Base-by-base conservation (phyloP, 2,113 vertebrate species). In the Pardalotus punctatus region DNA sequence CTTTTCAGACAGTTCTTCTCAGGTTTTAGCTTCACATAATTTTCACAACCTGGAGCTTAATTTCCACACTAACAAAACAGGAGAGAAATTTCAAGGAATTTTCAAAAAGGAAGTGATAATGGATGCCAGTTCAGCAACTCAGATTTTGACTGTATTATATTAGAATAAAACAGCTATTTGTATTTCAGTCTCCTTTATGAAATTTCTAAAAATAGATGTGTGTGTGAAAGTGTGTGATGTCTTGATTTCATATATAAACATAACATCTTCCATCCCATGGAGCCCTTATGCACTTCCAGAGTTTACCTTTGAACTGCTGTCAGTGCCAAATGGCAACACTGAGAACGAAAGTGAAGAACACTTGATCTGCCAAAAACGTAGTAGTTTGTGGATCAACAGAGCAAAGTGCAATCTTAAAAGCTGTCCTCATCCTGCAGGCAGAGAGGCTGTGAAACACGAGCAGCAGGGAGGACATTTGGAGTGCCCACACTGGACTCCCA, bases 91-190 rank as follows among this genome's bases (percentile, higher is more conserved):
- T 72, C 65, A 69, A 65, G 48, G 50, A 47, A 56, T 61, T 54
- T 61, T 69, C 36, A 31, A 50, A 72, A 51, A 36, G 9, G 15
- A 69, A 29, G 14, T 8, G 3, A 36, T 25, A 66, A 51, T 4
- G 38, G 51, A 17, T 71, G 43, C 18, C 48, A 81, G 18, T 72
- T 60, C 45, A 87, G 50, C 24, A 57, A 13, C 31, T 65, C 9
- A 0, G 0, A 48, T 40, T 42, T 85, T 64, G 43, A 31, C 36
- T 60, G 40, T 5, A 24, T 36, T 40, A 31, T 1, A 0, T 61
- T 12, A 57, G 53, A 69, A 72, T 22, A 9, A 81, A 94, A 45
- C 22, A 73, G 29, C 9, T 53, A 7, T 43, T 88, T 8, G 16
- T 36, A 42, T 54, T 87, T 65, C 33, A 76, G 21, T 36, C 51